These are phyloP conservation scores for Phoxinus dragarum DNA, from an alignment of 2,797 vertebrate genomes.

Conservation along the genomic window DNA sequence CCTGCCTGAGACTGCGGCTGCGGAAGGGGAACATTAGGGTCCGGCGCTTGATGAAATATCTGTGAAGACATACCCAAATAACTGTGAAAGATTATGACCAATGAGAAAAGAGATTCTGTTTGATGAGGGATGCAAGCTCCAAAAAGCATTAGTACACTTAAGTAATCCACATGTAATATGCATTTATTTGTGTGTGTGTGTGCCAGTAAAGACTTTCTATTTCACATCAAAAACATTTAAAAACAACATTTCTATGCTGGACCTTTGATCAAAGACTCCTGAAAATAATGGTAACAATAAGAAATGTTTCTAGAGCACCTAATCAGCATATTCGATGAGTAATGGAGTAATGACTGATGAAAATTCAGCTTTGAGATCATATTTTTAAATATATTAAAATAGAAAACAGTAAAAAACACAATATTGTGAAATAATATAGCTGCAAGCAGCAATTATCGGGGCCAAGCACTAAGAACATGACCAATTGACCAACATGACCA, in stretches of 20 bases:
- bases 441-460: too few relatives aligned
- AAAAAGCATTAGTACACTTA: background rate
- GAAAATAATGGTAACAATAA: background rate
- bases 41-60: conserved; percentile 93
- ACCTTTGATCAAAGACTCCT: background rate
- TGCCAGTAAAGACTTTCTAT: background rate
- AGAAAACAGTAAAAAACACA: background rate
- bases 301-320: background rate
- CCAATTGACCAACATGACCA: too few relatives aligned
- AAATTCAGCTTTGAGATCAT: background rate
- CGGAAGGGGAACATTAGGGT: conserved; percentile 89
- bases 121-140: background rate
- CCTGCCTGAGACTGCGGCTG: conserved; percentile 82
- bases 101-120: background rate
- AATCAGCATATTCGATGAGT: background rate
- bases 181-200: too few relatives aligned
- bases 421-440: background rate
- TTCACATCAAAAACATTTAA: background rate
- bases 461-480: too few relatives aligned
- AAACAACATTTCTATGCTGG: background rate
- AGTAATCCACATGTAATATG: too few relatives aligned
- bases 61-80: conserved; percentile 59
- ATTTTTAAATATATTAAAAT: background rate
- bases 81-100: background rate
- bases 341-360: background rate